Base-by-base conservation (phyloP, 2,797 vertebrate genomes). In the Lithobates sylvaticus region DNA sequence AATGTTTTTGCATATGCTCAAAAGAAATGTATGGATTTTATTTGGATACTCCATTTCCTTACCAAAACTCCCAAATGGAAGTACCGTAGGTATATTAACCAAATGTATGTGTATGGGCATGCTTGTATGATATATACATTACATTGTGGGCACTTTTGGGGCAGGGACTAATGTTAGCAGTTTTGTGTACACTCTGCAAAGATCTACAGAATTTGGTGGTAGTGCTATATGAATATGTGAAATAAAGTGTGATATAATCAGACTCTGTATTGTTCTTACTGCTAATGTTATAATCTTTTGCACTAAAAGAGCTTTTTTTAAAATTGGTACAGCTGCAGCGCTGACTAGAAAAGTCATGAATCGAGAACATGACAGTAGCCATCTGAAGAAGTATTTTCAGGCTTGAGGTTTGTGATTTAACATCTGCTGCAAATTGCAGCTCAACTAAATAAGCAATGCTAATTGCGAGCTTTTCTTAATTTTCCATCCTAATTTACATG, bases 401-500 rank as follows among this genome's bases (percentile, higher is more conserved):
- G 80, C 54, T 71, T 70, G 54, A 83, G 78, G 75, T 76, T 86
- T 83, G 68, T 73, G 85, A 68, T 83, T 87, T 87, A 87, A 87
- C 85, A 87, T 73, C 85, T 83, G 75, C 47, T 74, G 65, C 65
- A 87, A 87, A 87, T 83, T 87, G 50, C 80, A 78, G 81, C 85
- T 68, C 80, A 78, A 69, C 75, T 87, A 83, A 83, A 87, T 83
- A 87, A 87, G 85, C 81, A 87, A 83, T 79, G 85, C 65, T 87
- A 87, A 87, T 87, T 87, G 76, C 75, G 67, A 83, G 85, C 85
- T 68, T 87, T 71, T 78, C 81, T 76, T 76, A 76, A 84, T 84
- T 76, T 87, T 78, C 54, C 39, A 65, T 58, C 39, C 39, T 79
- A 64, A 83, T 87, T 87, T 87, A 67, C 81, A 83, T 83, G 81